Evolutionary conservation across 2,113 vertebrate genomes (phyloP), one percentile per base, ranked within the genome.

Genomic region (Labeo catla): DNA sequence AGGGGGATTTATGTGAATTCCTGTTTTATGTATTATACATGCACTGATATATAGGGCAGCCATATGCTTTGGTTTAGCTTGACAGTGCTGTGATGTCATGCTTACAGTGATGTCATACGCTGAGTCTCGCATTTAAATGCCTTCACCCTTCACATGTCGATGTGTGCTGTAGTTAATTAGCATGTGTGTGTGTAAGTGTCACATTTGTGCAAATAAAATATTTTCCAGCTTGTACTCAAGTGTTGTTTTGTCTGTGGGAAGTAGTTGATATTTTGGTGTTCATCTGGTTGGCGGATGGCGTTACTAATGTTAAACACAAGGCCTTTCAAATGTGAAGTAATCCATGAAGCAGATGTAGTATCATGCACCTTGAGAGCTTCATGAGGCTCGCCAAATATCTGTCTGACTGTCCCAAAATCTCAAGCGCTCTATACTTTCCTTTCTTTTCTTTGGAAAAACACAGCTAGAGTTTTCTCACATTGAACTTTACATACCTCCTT

Each of bases 241-340:
- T 45, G 72, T 76, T 83, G 39, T 57, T 81, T 80, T 79, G 81
- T 89, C 74, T 86, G 39, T 76, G 19, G 12, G 72, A 16, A 82
- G 65, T 23, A 72, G 16, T 43, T 15, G 8, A 4, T 84, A 21
- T 23, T 86, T 84, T 80, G 66, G 49, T 88, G 61, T 74, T 23
- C 76, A 86, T 61, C 79, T 89, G 84, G 89, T 61, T 79, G 76
- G 76, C 12, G 76, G 82, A 85, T 34, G 81, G 86, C 68, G 85
- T 84, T 34, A 81, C 83, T 82, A 85, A 89, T 86, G 81, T 61
- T 81, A 57, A 87, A 89, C 88, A 86, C 84, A 87, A 86, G 89
- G 61, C 19, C 86, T 79, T 77, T 76, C 61, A 45, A 21, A 76
- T 83, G 59, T 79, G 43, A 63, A 57, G 11, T 87, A 10, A 13